A percentile compares a stretch with the other conserved stretches of the same genome.
Conservation (phyloP, 2,797 vertebrate species). For the Clarias platycephalus region DNA sequence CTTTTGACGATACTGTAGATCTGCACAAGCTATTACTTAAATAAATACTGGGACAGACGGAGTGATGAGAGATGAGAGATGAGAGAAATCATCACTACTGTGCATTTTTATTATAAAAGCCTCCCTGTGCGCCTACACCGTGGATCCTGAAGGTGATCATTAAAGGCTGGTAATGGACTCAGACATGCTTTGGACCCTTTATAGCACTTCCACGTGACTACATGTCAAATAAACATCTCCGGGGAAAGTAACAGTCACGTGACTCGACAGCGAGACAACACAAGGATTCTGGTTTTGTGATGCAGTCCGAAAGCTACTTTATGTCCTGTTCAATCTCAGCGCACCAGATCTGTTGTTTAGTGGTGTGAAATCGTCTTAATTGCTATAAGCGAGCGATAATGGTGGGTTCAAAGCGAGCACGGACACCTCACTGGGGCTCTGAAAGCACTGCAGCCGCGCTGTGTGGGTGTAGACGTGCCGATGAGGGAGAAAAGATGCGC, state of each 20-base stretch:
- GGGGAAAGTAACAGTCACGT: constrained; percentile 28
- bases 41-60: not conserved
- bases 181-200: not conserved
- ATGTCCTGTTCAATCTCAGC: not conserved
- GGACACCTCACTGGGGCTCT: not conserved
- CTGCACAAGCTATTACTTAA: not conserved
- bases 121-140: constrained; percentile 15
- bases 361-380: constrained; percentile 34
- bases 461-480: not conserved
- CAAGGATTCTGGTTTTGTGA: not conserved
- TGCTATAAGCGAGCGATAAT: constrained; percentile 25
- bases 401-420: constrained; percentile 11
- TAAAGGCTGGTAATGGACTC: constrained; percentile 34
- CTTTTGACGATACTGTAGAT: not conserved
- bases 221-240: not conserved
- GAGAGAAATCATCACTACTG: not conserved
- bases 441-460: constrained; percentile 16
- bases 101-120: constrained; percentile 47
- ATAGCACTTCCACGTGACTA: constrained; percentile 11
- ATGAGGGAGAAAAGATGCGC: not conserved
- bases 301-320: constrained; percentile 10
- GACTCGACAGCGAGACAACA: constrained; percentile 11
- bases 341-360: constrained; percentile 11
- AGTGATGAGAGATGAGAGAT: not conserved
- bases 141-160: constrained; percentile 29